Evolutionary conservation across 2,113 vertebrate species (phyloP), one percentile per base, ranked within the genome.

Genomic region (Ptychochromis oligacanthus): DNA sequence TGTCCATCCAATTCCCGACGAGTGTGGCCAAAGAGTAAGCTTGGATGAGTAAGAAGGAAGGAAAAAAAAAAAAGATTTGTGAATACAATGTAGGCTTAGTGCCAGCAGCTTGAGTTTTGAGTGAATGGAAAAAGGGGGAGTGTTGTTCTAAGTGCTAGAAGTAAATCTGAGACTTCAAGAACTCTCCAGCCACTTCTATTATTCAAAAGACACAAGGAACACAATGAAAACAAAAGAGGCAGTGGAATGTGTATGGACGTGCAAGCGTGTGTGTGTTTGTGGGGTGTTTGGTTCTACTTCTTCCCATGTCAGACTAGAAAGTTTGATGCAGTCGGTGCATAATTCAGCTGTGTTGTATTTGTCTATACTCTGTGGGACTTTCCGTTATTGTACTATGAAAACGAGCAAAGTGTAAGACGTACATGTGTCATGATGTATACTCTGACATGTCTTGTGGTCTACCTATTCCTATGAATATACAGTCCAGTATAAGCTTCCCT

Each of bases 141-240:
- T 80, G 88, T 82, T 86, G 67, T 86, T 88, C 59, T 91, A 84
- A 94, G 93, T 90, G 88, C 93, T 90, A 80, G 60, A 93, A 94
- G 91, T 94, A 93, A 93, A 93, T 91, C 83, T 89, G 91, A 93
- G 92, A 87, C 90, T 93, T 87, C 87, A 89, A 75, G 81, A 90
- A 88, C 89, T 90, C 88, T 95, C 91, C 10, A 67, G 85, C 20
- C 84, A 85, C 88, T 82, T 95, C 89, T 90, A 95, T 93, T 93
- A 95, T 95, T 95, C 85, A 93, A 34, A 77, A 90, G 89, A 90
- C 86, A 93, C 74, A 49, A 77, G 79, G 43, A 91, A 88, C 88
- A 91, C 92, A 89, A 88, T 57, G 67, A 85, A 92, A 89, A 93
- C 85, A 93, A 92, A 87, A 89, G 82, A 79, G 43, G 80, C 61